Conservation (phyloP, 2,113 vertebrate species). For the Oncorhynchus mykiss region DNA sequence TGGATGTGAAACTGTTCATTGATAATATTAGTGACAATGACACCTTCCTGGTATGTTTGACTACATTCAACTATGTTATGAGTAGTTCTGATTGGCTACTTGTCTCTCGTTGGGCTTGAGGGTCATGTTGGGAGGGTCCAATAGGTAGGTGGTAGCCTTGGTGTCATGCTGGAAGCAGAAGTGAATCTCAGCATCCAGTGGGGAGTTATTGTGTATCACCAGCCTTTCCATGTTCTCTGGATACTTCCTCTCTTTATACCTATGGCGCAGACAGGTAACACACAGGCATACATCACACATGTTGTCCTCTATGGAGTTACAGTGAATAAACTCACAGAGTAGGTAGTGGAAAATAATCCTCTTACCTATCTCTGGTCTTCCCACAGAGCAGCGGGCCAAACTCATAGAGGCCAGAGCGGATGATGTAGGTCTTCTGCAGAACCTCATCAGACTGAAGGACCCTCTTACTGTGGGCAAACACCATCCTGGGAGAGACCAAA, state of each 20-base stretch:
- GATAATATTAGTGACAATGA: too few relatives aligned
- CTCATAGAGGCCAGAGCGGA: conserved; percentile 73
- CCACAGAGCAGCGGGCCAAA: conserved; percentile 90
- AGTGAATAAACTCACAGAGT: background rate
- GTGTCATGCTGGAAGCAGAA: conserved; percentile 81
- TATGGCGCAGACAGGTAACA: conserved; percentile 50
- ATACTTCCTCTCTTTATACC: conserved; percentile 80
- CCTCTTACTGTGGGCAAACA: conserved; percentile 78
- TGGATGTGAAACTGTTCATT: too few relatives aligned
- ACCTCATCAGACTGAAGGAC: conserved; percentile 59
- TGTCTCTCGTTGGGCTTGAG: conserved; percentile 81
- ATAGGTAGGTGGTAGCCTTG: conserved; percentile 79
- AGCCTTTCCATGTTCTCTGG: conserved; percentile 80
- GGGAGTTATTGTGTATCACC: conserved; percentile 80
- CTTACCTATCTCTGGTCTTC: conserved; percentile 87
- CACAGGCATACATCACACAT: background rate
- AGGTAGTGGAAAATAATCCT: background rate
- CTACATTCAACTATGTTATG: background rate
- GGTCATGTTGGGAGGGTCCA: conserved; percentile 81
- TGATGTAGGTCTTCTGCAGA: conserved; percentile 79
- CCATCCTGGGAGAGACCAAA: conserved; percentile 45
- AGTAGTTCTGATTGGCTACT: conserved; percentile 62
- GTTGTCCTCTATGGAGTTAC: conserved; percentile 13
- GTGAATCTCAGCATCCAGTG: conserved; percentile 70
- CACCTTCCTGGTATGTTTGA: too few relatives aligned